Evolutionary conservation across 2,888 invertebrate species (phyloP), one percentile per base, ranked within the genome.

Genomic region (Steinernema carpocapsae): DNA sequence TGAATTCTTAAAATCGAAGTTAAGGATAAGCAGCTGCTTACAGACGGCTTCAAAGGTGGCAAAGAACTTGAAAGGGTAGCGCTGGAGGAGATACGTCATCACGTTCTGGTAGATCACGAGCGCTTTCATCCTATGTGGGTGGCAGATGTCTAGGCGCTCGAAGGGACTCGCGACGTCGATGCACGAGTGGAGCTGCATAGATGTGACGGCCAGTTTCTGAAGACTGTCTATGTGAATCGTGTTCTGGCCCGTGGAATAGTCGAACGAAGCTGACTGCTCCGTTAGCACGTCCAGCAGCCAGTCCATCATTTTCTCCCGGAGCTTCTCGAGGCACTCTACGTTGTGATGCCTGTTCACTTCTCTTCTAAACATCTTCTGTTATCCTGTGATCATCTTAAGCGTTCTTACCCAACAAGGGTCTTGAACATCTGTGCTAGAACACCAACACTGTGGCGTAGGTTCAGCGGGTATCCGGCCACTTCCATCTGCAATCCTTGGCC

Each of bases 301-400:
- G 10, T 56, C 22, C 56, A 56, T 56, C 56, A 56, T 22, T 14
- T 56, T 56, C 6, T 56, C 56, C 22, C 56, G 22, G 26, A 56
- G 56, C 56, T 56, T 56, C 22, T 56, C 56, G 2, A 56, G 22
- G 56, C 56, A 56, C 4, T 56, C 26, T 56, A 26, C 56, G 22
- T 3, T 7, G 26, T 19, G 26, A 12, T 26, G 56, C 6, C 56
- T 22, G 17, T 14, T 14, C 14, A 56, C 56, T 6, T 56, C 56
- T 26, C 56, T 56, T 19, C 56, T 56, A 19, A 10, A 48, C 17
- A 17, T 6, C n/a, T 6, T 6, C n/a, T 17, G 48, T 17, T 48
- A n/a, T 48, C 19, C 10, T 4, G 6, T 19, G 19, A 4, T 6
- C 10, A 19, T 6, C 48, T 48, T 17, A 48, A 19, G 7, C 19